Conservation (phyloP, 2,888 invertebrate genomes). For the Hedychridium roseum region DNA sequence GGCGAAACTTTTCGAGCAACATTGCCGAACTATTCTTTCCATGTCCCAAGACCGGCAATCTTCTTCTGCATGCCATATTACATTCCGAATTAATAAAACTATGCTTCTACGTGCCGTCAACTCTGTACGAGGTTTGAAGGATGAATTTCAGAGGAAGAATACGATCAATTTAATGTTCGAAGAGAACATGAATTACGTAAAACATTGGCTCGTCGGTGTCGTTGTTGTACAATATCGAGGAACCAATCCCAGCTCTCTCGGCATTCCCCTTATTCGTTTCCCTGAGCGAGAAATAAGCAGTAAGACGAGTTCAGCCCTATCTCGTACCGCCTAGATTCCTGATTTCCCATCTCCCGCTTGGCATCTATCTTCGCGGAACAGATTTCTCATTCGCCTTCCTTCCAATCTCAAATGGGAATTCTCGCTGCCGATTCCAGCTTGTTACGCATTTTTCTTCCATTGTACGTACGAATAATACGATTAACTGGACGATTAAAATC, state of each 20-base stretch:
- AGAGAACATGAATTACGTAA: no score
- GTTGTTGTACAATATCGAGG: slow-evolving; percentile 48
- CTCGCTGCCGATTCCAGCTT: no score
- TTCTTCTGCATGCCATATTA: no score
- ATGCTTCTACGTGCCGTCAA: not conserved
- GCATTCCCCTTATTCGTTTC: slow-evolving; percentile 43
- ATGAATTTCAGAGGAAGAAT: no score
- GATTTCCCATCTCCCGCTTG: slow-evolving; percentile 34
- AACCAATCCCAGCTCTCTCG: slow-evolving; percentile 18
- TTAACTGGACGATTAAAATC: no score
- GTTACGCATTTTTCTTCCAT: slow-evolving; percentile 2
- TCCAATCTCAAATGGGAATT: slow-evolving; percentile 38
- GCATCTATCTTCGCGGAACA: slow-evolving; percentile 43
- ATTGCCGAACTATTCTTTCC: not conserved
- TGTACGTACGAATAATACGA: no score
- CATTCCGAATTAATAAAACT: no score
- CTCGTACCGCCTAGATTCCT: slow-evolving; percentile 40
- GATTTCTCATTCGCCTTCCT: slow-evolving; percentile 20
- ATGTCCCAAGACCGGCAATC: not conserved
- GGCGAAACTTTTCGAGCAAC: not conserved
- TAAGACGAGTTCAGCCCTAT: slow-evolving; percentile 44
- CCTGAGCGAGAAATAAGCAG: slow-evolving; percentile 51
- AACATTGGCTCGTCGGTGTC: slow-evolving; percentile 27
- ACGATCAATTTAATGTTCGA: no score
- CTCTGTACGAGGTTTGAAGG: no score